phyloP scores from a whole-genome alignment of 2,113 vertebrate species.

The Centrocercus urophasianus region DNA sequence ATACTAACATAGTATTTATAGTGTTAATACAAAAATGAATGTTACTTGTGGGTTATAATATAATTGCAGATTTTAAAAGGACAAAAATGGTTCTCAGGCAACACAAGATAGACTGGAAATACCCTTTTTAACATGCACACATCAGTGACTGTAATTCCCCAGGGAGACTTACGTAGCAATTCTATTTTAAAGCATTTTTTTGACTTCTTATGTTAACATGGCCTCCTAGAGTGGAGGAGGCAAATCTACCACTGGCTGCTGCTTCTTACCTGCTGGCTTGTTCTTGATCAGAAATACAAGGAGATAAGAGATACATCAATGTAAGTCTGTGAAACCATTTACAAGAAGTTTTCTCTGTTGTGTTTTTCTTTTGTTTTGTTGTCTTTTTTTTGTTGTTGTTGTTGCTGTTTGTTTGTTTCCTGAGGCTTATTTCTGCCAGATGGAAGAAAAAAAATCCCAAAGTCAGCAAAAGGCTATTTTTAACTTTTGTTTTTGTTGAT shows the following conservation, averaged over 20 bases:
- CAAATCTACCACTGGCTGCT: conserved; percentile 30
- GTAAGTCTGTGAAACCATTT: conserved; percentile 43
- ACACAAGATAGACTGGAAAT: conserved; percentile 55
- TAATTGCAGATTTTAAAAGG: conserved; percentile 74
- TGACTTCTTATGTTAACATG: conserved; percentile 45
- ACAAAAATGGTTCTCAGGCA: conserved; percentile 77
- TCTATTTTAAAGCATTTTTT: conserved; percentile 67
- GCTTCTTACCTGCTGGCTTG: conserved; percentile 2
- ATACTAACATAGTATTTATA: conserved; percentile 82
- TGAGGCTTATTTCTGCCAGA: conserved; percentile 14
- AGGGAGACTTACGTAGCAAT: conserved; percentile 30
- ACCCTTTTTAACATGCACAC: conserved; percentile 43
- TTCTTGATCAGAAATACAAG: conserved; percentile 49
- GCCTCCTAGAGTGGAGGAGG: conserved; percentile 14
- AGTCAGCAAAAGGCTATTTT: conserved; percentile 18
- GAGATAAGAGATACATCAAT: conserved; percentile 42
- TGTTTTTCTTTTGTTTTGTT: background rate
- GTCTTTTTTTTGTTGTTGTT: background rate
- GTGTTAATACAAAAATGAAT: conserved; percentile 69
- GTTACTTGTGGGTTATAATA: conserved; percentile 70
- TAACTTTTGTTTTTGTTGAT: background rate
- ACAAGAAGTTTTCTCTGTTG: background rate
- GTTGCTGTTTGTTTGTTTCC: background rate
- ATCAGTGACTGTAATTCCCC: conserved; percentile 40
- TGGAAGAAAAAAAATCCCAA: background rate